phyloP scores from a whole-genome alignment of 2,113 vertebrate genomes.

The Elgaria multicarinata region DNA sequence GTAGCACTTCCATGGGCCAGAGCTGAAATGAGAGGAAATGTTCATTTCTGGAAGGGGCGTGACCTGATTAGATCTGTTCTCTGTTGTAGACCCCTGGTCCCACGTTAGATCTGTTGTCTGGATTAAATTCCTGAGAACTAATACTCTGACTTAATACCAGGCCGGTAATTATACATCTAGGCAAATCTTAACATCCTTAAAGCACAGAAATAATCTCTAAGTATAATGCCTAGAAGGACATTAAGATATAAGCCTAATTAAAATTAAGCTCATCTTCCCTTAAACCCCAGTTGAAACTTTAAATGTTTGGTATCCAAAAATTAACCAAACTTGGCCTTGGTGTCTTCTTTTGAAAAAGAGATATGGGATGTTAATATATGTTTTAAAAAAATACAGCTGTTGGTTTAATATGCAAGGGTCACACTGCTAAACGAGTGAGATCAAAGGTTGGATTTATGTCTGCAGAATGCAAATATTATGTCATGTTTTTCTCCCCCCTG shows the following conservation, averaged over 20 bases:
- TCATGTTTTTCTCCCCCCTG: constrained; percentile 37
- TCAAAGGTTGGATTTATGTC: constrained; percentile 24
- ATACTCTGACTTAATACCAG: neutral
- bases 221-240: neutral
- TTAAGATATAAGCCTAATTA: neutral
- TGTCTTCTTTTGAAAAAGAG: neutral
- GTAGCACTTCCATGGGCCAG: too few species aligned
- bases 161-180: neutral
- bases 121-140: neutral
- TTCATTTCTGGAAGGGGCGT: too few species aligned
- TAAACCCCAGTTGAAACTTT: neutral
- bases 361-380: neutral
- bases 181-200: neutral
- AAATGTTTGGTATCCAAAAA: neutral
- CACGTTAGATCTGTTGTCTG: neutral
- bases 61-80: neutral
- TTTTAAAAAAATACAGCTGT: neutral
- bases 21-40: too few species aligned
- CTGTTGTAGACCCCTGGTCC: too few species aligned
- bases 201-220: neutral
- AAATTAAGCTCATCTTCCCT: neutral
- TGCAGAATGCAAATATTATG: constrained; percentile 29
- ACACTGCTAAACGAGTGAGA: neutral
- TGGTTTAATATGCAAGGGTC: neutral
- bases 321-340: neutral